Evolutionary conservation across 2,888 invertebrate species (phyloP).

Genomic region (Amphipoea oculea): DNA sequence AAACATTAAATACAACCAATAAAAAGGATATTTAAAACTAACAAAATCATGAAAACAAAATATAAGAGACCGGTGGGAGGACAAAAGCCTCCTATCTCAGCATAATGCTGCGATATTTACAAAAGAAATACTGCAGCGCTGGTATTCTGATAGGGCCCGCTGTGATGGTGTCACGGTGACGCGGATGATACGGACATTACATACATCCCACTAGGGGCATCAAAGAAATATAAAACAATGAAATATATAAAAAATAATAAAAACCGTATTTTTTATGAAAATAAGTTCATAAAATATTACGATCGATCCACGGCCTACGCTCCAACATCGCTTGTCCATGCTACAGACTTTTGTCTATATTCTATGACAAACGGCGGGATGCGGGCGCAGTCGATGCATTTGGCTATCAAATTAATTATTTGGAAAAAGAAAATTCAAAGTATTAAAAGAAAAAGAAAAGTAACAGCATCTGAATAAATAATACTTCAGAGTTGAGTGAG

Average conservation of each 20-base stretch:
- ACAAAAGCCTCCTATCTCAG: neutral
- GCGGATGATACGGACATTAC: neutral
- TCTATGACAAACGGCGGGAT: neutral
- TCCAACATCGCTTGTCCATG: neutral
- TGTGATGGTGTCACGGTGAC: neutral
- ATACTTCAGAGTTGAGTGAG: too few species aligned
- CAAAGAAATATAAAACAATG: neutral
- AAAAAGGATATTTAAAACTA: neutral
- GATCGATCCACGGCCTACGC: neutral
- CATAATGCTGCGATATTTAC: neutral
- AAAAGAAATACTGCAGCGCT: neutral
- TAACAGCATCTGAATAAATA: too few species aligned
- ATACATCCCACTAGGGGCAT: neutral
- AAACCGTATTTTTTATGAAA: too few species aligned
- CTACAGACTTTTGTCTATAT: neutral
- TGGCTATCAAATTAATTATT: neutral
- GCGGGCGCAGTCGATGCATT: neutral
- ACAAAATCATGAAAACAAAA: neutral
- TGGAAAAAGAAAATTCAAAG: neutral
- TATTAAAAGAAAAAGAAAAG: too few species aligned
- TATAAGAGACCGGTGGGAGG: neutral
- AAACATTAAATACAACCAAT: neutral
- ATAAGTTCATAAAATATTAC: neutral
- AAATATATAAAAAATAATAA: neutral
- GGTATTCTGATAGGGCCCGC: neutral